A percentile compares a stretch with the other conserved stretches of the same genome.
Conservation (phyloP, 2,888 invertebrate genomes). For the Rosalia funebris region DNA sequence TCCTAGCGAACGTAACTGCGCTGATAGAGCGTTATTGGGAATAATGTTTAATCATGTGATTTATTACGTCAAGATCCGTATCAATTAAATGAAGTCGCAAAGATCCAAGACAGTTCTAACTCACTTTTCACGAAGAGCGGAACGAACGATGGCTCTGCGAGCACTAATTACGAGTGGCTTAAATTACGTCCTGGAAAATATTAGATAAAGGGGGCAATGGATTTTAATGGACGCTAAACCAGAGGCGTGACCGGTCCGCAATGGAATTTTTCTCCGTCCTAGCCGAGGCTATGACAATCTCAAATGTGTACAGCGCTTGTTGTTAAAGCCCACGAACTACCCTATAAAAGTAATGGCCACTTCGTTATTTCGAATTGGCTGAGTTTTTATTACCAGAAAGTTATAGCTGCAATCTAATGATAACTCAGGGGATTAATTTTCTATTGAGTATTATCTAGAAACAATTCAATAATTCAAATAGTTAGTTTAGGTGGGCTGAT, state of each 20-base stretch:
- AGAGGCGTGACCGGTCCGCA: not conserved
- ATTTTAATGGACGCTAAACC: not conserved
- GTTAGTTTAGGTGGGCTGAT: too few species aligned
- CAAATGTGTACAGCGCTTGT: not conserved
- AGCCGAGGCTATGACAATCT: not conserved
- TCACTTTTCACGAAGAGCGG: not conserved
- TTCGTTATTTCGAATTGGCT: not conserved
- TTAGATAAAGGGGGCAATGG: slow-evolving; percentile 8
- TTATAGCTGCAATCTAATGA: too few species aligned
- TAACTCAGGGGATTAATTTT: too few species aligned
- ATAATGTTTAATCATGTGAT: not conserved
- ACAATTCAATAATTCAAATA: too few species aligned
- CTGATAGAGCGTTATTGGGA: not conserved
- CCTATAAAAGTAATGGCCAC: not conserved
- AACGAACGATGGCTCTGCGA: not conserved
- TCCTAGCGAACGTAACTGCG: too few species aligned
- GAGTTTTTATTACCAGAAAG: not conserved
- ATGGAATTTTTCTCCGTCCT: not conserved
- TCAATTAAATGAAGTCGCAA: slow-evolving; percentile 1
- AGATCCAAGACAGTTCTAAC: not conserved
- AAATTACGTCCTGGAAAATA: slow-evolving; percentile 5
- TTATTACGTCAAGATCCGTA: not conserved
- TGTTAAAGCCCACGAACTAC: not conserved
- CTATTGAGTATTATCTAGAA: too few species aligned
- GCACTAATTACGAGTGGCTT: not conserved